phyloP scores from a whole-genome alignment of 2,888 invertebrate species.

The Hydrotaea diabolus region DNA sequence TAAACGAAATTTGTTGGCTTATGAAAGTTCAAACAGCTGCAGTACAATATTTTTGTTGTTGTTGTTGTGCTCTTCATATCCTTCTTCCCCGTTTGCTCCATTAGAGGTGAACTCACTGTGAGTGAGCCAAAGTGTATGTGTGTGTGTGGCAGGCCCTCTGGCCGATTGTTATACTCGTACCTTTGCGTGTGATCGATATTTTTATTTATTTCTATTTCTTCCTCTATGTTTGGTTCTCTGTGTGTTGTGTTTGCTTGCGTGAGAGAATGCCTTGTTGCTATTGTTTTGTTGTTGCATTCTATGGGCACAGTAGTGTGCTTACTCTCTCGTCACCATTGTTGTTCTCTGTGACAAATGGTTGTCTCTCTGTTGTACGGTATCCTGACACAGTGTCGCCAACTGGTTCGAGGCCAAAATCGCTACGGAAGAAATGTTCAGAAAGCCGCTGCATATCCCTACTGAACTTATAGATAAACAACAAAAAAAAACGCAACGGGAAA shows the following conservation, averaged over 20 bases:
- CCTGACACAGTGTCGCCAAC: conserved; percentile 24
- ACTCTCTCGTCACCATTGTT: conserved; percentile 2
- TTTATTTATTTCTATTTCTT: conserved; percentile 57
- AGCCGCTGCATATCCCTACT: too few species aligned
- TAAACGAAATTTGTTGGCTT: not conserved
- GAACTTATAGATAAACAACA: too few species aligned
- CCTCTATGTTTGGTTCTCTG: too few species aligned
- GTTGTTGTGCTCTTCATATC: conserved; percentile 44
- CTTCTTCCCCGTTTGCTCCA: not conserved
- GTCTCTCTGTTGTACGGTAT: conserved; percentile 5
- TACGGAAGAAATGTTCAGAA: not conserved
- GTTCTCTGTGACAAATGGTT: conserved; percentile 22
- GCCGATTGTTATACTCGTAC: conserved; percentile 1
- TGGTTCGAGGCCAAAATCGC: too few species aligned
- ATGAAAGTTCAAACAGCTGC: conserved; percentile 61
- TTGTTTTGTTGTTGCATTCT: conserved; percentile 41
- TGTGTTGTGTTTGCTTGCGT: not conserved
- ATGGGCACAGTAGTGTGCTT: conserved; percentile 20
- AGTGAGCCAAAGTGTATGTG: conserved; percentile 19
- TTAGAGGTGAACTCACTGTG: not conserved
- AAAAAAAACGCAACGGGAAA: too few species aligned
- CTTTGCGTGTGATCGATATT: conserved; percentile 67
- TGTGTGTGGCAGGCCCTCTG: not conserved
- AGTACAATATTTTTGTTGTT: conserved; percentile 50
- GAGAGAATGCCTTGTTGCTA: conserved; percentile 29